A percentile compares a stretch with the other conserved stretches of the same genome.
Evolutionary conservation across 2,113 vertebrate genomes (phyloP).

Genomic region (Nothocercus nigrocapillus): DNA sequence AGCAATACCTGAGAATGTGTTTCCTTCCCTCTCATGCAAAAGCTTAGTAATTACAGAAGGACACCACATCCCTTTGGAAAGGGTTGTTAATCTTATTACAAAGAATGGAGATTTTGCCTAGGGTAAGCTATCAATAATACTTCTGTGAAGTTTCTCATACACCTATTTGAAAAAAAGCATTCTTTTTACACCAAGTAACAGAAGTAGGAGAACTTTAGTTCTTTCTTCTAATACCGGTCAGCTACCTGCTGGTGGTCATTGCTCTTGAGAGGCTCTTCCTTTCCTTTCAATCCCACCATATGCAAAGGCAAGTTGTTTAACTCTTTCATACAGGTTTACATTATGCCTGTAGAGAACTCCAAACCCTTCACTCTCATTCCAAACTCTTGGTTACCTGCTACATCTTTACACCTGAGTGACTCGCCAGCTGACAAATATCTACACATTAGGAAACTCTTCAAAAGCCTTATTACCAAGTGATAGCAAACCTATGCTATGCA

Average conservation of each 20-base stretch:
- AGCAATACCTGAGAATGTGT: background rate
- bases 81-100: background rate
- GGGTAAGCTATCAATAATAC: background rate
- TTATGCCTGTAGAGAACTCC: no score
- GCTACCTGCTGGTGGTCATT: background rate
- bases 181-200: background rate
- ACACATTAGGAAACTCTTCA: background rate
- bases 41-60: background rate
- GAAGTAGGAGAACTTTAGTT: rapidly evolving
- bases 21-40: background rate
- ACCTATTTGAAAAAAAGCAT: background rate
- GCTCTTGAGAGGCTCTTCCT: background rate
- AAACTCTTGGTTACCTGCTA: background rate
- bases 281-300: background rate
- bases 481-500: no score
- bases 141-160: background rate
- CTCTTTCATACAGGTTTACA: background rate
- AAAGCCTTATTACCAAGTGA: background rate
- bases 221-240: background rate
- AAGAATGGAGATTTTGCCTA: background rate
- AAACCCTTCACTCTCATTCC: background rate
- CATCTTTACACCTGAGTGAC: background rate
- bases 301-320: background rate
- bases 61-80: background rate
- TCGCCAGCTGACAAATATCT: background rate